phyloP scores from a whole-genome alignment of 2,113 vertebrate genomes.

The Sorex fumeus region DNA sequence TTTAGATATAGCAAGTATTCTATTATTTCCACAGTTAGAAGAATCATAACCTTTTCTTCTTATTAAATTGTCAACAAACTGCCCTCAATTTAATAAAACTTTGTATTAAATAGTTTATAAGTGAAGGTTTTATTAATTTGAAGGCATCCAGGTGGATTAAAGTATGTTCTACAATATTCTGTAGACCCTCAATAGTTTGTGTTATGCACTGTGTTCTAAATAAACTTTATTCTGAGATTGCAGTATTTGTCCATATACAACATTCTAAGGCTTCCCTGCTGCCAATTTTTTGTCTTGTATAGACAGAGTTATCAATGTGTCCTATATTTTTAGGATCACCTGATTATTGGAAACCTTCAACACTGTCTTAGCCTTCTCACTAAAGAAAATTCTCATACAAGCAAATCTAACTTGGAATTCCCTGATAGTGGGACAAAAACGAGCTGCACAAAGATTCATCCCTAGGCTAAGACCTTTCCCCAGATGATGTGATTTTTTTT shows the following conservation, averaged over 20 bases:
- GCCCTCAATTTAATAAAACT: conserved; percentile 7
- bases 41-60: conserved; percentile 3
- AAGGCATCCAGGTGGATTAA: not conserved
- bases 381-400: not conserved
- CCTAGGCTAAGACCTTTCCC: not conserved
- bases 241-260: not conserved
- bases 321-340: not conserved
- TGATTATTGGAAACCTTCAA: not conserved
- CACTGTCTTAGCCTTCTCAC: not conserved
- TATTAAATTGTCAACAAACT: conserved; percentile 6
- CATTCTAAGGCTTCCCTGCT: not conserved
- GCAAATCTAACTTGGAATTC: not conserved
- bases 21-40: conserved; percentile 35
- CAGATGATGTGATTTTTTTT: not conserved
- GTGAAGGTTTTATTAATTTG: conserved; percentile 20
- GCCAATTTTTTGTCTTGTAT: not conserved
- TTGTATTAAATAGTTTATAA: not conserved
- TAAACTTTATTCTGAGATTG: not conserved
- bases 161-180: not conserved
- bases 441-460: not conserved
- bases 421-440: not conserved
- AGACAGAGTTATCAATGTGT: not conserved
- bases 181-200: no score
- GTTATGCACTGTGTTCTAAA: not conserved
- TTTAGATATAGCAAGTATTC: conserved; percentile 12